A percentile compares a stretch with the other conserved stretches of the same genome.
phyloP scores from a whole-genome alignment of 1,140 invertebrate species.

The Antheraea pernyi region DNA sequence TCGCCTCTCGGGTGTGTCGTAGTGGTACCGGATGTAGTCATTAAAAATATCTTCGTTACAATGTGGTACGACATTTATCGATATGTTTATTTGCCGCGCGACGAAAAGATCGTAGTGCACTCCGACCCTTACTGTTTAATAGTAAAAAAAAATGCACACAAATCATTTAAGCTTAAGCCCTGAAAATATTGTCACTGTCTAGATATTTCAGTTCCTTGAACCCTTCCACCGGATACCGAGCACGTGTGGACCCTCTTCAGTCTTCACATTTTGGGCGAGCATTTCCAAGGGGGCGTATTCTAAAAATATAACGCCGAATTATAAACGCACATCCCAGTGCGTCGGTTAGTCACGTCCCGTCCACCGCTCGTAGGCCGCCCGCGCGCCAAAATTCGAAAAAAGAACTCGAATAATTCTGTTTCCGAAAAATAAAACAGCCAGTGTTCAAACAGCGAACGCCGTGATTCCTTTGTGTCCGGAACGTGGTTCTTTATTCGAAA shows the following conservation, averaged over 20 bases:
- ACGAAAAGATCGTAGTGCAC: no score
- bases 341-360: constrained; percentile 46
- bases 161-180: not conserved
- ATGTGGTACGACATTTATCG: no score
- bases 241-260: constrained; percentile 45
- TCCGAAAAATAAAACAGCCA: not conserved
- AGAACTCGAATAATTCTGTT: constrained; percentile 5
- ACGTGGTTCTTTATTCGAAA: constrained; percentile 8
- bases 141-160: not conserved
- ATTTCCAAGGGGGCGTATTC: constrained; percentile 67
- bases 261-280: constrained; percentile 16
- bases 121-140: not conserved
- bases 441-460: not conserved
- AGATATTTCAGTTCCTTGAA: constrained; percentile 21
- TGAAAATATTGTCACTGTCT: not conserved
- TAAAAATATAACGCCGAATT: constrained; percentile 64
- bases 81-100: no score
- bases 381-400: constrained; percentile 32
- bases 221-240: constrained; percentile 51
- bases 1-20: no score
- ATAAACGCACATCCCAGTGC: constrained; percentile 44
- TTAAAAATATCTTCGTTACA: no score
- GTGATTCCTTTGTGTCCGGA: not conserved
- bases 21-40: no score
- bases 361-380: constrained; percentile 34